Conservation (phyloP, 2,797 vertebrate species). For the Pelochelys cantorii region DNA sequence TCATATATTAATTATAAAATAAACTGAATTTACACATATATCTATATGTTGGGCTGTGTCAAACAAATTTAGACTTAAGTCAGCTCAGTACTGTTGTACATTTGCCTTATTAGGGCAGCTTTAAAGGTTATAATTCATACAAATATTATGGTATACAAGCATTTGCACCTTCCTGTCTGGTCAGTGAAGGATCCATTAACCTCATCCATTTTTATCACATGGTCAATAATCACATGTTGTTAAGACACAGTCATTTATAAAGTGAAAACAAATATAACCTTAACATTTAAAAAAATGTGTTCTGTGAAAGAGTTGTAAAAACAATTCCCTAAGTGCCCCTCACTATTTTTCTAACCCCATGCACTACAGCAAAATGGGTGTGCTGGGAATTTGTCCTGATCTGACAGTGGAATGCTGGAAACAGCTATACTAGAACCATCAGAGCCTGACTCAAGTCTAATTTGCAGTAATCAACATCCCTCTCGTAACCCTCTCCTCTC, state of each 20-base stretch:
- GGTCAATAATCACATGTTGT: slow-evolving; percentile 55
- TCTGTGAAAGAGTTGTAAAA: slow-evolving; percentile 67
- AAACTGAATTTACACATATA: background rate
- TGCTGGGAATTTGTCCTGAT: slow-evolving; percentile 74
- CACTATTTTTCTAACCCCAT: slow-evolving; percentile 77
- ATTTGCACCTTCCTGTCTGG: slow-evolving; percentile 61
- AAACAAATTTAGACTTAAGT: slow-evolving; percentile 2
- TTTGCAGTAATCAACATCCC: slow-evolving; percentile 56
- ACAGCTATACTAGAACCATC: slow-evolving; percentile 64
- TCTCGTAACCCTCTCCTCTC: slow-evolving; percentile 71
- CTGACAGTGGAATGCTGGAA: slow-evolving; percentile 60
- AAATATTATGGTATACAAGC: slow-evolving; percentile 24
- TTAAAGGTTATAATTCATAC: slow-evolving; percentile 54
- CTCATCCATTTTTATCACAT: slow-evolving; percentile 43
- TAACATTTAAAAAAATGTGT: slow-evolving; percentile 53
- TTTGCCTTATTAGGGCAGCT: slow-evolving; percentile 30
- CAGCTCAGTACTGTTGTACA: slow-evolving; percentile 46
- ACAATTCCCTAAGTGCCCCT: slow-evolving; percentile 64
- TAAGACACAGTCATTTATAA: slow-evolving; percentile 64
- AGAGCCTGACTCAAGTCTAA: slow-evolving; percentile 51
- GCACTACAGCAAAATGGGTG: slow-evolving; percentile 70
- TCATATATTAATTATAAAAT: background rate
- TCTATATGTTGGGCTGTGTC: background rate
- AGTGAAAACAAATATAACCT: slow-evolving; percentile 53
- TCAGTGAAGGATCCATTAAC: slow-evolving; percentile 66